Percentiles rank a stretch among this genome's conserved stretches.
phyloP scores from a whole-genome alignment of 1,140 invertebrate genomes.

The Drosophila lacertosa region DNA sequence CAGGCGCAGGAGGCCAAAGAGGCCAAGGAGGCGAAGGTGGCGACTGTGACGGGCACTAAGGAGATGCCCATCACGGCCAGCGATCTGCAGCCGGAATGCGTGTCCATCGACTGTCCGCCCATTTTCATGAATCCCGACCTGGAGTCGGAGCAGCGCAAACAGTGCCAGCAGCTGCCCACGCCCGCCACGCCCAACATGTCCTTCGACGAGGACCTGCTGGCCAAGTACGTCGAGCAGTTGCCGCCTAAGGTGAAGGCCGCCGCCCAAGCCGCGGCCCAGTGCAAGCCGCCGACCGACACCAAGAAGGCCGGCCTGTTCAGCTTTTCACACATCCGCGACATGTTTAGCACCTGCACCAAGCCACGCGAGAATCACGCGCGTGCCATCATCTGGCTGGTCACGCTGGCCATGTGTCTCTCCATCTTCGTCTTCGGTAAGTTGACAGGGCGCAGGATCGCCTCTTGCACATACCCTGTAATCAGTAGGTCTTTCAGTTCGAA shows the following conservation, averaged over 20 bases:
- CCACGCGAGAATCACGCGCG: slow-evolving; percentile 86
- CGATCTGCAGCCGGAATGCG: slow-evolving; percentile 56
- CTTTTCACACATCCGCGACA: slow-evolving; percentile 86
- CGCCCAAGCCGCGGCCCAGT: slow-evolving; percentile 3
- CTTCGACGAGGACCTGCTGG: slow-evolving; percentile 68
- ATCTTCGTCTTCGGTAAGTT: slow-evolving; percentile 85
- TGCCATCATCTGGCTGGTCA: slow-evolving; percentile 86
- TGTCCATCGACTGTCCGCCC: slow-evolving; percentile 63
- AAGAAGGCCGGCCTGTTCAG: slow-evolving; percentile 85
- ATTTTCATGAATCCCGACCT: slow-evolving; percentile 36
- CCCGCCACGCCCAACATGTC: slow-evolving; percentile 63
- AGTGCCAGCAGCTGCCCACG: slow-evolving; percentile 41
- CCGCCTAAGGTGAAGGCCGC: slow-evolving; percentile 52
- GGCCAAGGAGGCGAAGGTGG: background rate
- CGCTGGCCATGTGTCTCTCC: slow-evolving; percentile 85
- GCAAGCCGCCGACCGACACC: slow-evolving; percentile 7
- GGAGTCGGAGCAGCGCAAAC: slow-evolving; percentile 1
- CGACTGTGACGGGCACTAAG: slow-evolving; percentile 7
- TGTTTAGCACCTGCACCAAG: slow-evolving; percentile 87
- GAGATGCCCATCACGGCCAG: slow-evolving; percentile 51
- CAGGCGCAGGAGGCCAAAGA: slow-evolving; percentile 40
- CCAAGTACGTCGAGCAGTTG: slow-evolving; percentile 65
- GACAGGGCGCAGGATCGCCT: slow-evolving; percentile 34
- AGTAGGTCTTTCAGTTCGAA: no score
- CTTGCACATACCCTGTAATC: no score